Evolutionary conservation across 2,113 vertebrate genomes (phyloP).

Genomic region (Mesembrinibis cayennensis): DNA sequence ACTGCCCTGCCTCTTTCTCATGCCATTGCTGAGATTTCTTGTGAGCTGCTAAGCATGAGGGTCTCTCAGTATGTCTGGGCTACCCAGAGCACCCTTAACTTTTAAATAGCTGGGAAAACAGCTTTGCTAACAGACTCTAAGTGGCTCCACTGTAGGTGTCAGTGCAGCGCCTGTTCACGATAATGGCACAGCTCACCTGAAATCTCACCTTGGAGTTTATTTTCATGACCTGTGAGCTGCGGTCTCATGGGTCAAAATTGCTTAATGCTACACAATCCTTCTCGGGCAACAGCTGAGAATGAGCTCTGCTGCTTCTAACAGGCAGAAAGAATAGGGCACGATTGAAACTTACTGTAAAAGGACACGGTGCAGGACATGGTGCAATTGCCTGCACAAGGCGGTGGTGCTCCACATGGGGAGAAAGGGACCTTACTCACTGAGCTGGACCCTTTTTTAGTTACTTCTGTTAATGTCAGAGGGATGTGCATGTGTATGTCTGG

Average conservation of each 20-base stretch:
- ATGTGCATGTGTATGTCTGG: background rate
- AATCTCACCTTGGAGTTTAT: background rate
- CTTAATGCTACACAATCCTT: background rate
- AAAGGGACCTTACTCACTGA: background rate
- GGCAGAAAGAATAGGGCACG: background rate
- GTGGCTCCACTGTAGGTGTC: background rate
- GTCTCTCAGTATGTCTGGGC: background rate
- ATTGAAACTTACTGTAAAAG: background rate
- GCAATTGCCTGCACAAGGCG: background rate
- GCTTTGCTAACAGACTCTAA: background rate
- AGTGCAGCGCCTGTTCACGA: accelerated
- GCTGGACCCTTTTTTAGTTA: background rate
- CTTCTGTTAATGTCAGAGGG: background rate
- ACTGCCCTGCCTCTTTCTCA: background rate
- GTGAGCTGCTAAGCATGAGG: background rate
- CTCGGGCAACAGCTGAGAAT: background rate
- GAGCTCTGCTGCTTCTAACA: background rate
- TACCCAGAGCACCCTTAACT: background rate
- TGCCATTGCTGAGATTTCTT: background rate
- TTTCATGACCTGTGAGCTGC: background rate
- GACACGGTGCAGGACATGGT: background rate
- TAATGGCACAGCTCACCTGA: background rate
- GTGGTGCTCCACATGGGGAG: background rate
- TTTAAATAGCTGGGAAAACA: background rate
- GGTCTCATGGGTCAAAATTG: background rate